Evolutionary conservation across 2,888 invertebrate genomes (phyloP).

Genomic region (Limnephilus rhombicus): DNA sequence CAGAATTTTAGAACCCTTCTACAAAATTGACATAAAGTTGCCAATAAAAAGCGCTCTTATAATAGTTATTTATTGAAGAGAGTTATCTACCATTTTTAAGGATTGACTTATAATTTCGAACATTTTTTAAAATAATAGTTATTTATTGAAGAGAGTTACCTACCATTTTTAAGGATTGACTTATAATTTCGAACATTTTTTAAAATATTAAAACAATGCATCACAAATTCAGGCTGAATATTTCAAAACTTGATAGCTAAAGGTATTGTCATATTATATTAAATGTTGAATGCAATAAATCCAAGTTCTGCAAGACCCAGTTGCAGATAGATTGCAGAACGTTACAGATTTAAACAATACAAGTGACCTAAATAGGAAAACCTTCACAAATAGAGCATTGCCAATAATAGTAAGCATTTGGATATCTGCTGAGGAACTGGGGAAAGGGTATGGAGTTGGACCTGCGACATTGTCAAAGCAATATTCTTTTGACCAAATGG

Average conservation of each 20-base stretch:
- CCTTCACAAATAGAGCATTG: background rate
- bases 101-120: too few species aligned
- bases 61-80: too few species aligned
- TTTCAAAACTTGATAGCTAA: background rate
- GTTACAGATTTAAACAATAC: background rate
- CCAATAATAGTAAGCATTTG: background rate
- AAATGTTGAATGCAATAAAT: background rate
- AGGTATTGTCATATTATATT: background rate
- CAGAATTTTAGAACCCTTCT: too few species aligned
- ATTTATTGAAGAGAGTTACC: too few species aligned
- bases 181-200: too few species aligned
- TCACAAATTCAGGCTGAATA: too few species aligned
- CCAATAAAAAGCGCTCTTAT: too few species aligned
- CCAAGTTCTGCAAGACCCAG: background rate
- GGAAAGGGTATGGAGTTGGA: background rate
- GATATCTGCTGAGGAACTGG: background rate
- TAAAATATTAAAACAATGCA: too few species aligned
- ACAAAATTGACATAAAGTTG: too few species aligned
- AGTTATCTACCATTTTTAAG: too few species aligned
- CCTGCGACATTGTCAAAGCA: background rate
- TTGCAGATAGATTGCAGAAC: background rate
- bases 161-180: too few species aligned
- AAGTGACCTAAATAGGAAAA: background rate
- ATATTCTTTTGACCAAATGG: background rate
- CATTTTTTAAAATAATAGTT: too few species aligned